Evolutionary conservation across 64 coral and sea anemone genomes (phyloP).

Genomic region (Montipora foliosa): DNA sequence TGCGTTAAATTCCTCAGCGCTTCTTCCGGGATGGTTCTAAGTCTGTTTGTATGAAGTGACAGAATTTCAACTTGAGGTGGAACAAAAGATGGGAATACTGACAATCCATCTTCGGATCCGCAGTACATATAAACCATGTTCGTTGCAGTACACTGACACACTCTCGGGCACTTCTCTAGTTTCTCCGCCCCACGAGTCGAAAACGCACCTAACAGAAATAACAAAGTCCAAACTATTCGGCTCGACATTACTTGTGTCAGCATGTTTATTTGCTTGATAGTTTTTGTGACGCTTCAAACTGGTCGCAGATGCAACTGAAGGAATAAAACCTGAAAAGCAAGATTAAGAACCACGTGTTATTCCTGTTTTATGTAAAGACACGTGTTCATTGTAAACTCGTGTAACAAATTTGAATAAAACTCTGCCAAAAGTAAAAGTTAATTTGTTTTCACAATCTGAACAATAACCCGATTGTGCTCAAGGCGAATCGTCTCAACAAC

Average conservation of each 20-base stretch:
- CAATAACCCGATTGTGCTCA: not conserved
- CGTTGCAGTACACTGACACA: conserved; percentile 32
- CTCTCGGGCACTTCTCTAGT: conserved; percentile 12
- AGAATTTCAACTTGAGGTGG: conserved; percentile 66
- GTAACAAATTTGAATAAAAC: not conserved
- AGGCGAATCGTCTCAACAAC: not conserved
- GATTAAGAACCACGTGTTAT: conserved; percentile 15
- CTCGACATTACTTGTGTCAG: not conserved
- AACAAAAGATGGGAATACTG: conserved; percentile 60
- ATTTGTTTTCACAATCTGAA: not conserved
- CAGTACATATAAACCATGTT: conserved; percentile 44
- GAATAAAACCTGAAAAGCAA: conserved; percentile 19
- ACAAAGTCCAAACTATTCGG: conserved; percentile 16
- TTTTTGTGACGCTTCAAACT: not conserved
- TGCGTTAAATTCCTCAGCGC: conserved; percentile 75
- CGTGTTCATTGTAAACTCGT: not conserved
- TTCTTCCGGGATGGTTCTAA: conserved; percentile 57
- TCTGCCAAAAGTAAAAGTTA: not conserved
- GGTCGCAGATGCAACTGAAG: not conserved
- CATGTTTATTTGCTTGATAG: not conserved
- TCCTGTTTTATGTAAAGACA: not conserved
- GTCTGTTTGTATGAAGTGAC: conserved; percentile 75
- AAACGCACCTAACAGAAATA: not conserved
- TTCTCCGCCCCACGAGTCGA: not conserved
- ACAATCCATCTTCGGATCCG: conserved; percentile 39